phyloP scores from a whole-genome alignment of 2,797 vertebrate genomes.

The Acestrorhynchus altus region DNA sequence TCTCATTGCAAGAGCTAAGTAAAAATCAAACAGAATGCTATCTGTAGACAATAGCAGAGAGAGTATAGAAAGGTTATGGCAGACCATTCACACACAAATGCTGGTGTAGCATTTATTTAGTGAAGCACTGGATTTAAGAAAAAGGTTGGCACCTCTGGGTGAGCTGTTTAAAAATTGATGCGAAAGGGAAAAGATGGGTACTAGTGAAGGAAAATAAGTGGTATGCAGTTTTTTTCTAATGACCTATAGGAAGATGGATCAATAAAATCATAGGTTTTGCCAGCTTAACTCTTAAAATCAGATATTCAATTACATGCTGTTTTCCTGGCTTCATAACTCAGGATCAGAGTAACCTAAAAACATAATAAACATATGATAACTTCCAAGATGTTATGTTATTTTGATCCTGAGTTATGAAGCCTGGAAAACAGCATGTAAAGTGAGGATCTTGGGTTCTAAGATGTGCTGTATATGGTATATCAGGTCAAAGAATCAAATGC shows the following conservation, averaged over 20 bases:
- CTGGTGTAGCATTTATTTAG: background rate
- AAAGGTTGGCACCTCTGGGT: background rate
- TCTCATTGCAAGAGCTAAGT: background rate
- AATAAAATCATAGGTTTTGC: background rate
- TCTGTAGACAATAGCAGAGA: background rate
- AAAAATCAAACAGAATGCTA: background rate
- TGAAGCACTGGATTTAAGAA: background rate
- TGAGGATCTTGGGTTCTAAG: no score
- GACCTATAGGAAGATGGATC: background rate
- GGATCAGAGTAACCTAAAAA: no score
- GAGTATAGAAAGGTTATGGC: background rate
- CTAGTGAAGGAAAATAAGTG: background rate
- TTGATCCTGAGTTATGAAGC: no score
- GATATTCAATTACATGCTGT: no score
- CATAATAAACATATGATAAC: no score
- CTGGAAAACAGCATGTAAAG: no score
- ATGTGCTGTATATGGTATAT: no score
- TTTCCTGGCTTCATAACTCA: no score
- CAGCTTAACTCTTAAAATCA: no score
- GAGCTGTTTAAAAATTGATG: background rate
- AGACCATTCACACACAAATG: background rate
- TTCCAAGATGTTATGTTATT: no score
- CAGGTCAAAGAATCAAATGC: no score
- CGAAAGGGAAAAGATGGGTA: background rate
- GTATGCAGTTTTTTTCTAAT: no score